Conservation (phyloP, 2,888 invertebrate genomes). For the Parasteatoda lunata region DNA sequence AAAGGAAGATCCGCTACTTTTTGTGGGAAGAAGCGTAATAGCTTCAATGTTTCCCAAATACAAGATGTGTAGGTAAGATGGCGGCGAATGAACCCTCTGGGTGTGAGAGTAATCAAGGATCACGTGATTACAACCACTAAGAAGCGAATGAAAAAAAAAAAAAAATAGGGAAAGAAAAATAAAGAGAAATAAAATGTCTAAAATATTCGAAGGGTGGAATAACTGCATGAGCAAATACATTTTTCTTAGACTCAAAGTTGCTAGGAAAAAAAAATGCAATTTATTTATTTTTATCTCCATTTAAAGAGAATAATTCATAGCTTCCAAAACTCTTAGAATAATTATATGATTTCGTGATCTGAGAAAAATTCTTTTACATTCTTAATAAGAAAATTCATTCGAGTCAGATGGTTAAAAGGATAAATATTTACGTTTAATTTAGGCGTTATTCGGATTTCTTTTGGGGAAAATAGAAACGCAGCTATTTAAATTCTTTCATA, state of each 20-base stretch:
- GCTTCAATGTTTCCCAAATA: background rate
- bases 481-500: background rate
- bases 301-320: slow-evolving; percentile 42
- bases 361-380: slow-evolving; percentile 31
- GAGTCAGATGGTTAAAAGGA: slow-evolving; percentile 8
- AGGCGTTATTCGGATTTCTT: too few species aligned
- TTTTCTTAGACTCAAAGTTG: slow-evolving; percentile 23
- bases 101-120: slow-evolving; percentile 47
- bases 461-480: background rate
- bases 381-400: slow-evolving; percentile 26
- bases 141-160: slow-evolving; percentile 11
- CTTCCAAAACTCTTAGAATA: slow-evolving; percentile 6
- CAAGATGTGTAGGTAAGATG: slow-evolving; percentile 32
- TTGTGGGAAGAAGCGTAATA: slow-evolving; percentile 10
- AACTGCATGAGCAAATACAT: slow-evolving; percentile 37
- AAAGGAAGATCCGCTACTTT: background rate
- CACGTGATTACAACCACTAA: slow-evolving; percentile 50
- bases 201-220: slow-evolving; percentile 26
- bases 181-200: slow-evolving; percentile 7
- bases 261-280: background rate
- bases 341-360: slow-evolving; percentile 30
- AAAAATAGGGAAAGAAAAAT: slow-evolving; percentile 8
- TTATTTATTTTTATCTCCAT: slow-evolving; percentile 9
- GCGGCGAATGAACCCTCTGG: slow-evolving; percentile 33
- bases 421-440: slow-evolving; percentile 10